Conservation (phyloP, 2,888 invertebrate species). For the Epiblema foenella region DNA sequence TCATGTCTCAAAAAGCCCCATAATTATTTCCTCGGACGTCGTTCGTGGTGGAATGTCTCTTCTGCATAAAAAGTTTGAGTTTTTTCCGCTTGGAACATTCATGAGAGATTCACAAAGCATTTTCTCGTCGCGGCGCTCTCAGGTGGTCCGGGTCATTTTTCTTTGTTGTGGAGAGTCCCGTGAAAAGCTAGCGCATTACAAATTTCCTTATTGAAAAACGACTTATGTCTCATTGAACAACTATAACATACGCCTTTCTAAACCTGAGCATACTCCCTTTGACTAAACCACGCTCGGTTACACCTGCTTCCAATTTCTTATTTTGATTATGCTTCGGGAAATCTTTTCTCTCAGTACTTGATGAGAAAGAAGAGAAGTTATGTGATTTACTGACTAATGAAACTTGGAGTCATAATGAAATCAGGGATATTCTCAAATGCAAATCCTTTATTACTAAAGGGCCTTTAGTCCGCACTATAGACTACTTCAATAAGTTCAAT, state of each 20-base stretch:
- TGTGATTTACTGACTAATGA: neutral
- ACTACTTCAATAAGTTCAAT: neutral
- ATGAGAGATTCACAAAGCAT: constrained; percentile 26
- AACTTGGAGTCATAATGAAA: neutral
- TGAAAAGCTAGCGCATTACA: constrained; percentile 14
- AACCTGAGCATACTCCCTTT: neutral
- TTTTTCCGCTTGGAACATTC: constrained; percentile 25
- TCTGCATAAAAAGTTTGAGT: neutral
- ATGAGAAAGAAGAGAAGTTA: neutral
- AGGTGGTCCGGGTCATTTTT: constrained; percentile 29
- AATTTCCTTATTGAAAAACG: neutral
- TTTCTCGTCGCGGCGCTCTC: constrained; percentile 26
- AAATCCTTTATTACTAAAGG: too few relatives aligned
- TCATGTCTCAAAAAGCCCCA: neutral
- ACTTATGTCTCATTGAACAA: neutral
- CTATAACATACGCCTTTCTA: neutral
- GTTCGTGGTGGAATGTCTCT: neutral
- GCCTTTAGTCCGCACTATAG: too few relatives aligned
- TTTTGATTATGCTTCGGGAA: neutral
- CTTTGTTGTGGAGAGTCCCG: constrained; percentile 27
- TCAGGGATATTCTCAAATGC: too few relatives aligned
- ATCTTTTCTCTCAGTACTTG: neutral
- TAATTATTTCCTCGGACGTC: constrained; percentile 4
- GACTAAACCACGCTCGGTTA: constrained; percentile 26
- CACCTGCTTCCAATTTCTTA: constrained; percentile 8